These are phyloP conservation scores for Tolypeutes matacus DNA, from an alignment of 2,797 vertebrate genomes.

Conservation along the genomic window DNA sequence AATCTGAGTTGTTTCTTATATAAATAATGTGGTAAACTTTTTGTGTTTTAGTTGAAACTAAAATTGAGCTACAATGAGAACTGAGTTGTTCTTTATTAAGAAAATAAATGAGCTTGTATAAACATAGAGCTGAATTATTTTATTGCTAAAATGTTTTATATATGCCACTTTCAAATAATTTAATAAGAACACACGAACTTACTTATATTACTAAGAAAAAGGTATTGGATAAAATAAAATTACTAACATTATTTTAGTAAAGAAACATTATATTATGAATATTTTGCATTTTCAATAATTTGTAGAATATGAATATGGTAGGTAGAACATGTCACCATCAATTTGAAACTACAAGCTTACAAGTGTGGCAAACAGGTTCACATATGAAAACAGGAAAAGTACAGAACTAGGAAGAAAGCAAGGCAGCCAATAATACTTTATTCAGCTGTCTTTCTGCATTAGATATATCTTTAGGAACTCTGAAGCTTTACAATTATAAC, in stretches of 20 bases:
- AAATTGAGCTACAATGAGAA: constrained; percentile 30
- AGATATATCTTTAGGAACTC: constrained; percentile 49
- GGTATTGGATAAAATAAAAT: not conserved
- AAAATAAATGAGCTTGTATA: constrained; percentile 54
- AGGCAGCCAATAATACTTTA: constrained; percentile 5
- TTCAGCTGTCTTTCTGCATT: constrained; percentile 20
- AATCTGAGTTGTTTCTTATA: constrained; percentile 23
- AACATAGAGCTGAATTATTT: not conserved
- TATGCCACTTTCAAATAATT: not conserved
- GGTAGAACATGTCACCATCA: not conserved
- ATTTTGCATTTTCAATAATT: constrained; percentile 33
- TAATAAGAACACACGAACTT: constrained; percentile 44
- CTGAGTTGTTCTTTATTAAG: not conserved
- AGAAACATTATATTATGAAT: constrained; percentile 3
- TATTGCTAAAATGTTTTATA: constrained; percentile 18
- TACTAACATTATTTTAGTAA: constrained; percentile 34
- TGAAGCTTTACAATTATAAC: constrained; percentile 59
- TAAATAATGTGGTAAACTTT: not conserved
- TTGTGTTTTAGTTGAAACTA: not conserved
- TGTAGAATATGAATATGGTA: not conserved
- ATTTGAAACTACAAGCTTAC: constrained; percentile 30
- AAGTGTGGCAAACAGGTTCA: not conserved
- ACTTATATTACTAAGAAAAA: constrained; percentile 7
- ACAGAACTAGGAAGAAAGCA: constrained; percentile 10
- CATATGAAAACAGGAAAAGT: not conserved